phyloP scores from a whole-genome alignment of 1,140 invertebrate genomes.

The Grapholita molesta region DNA sequence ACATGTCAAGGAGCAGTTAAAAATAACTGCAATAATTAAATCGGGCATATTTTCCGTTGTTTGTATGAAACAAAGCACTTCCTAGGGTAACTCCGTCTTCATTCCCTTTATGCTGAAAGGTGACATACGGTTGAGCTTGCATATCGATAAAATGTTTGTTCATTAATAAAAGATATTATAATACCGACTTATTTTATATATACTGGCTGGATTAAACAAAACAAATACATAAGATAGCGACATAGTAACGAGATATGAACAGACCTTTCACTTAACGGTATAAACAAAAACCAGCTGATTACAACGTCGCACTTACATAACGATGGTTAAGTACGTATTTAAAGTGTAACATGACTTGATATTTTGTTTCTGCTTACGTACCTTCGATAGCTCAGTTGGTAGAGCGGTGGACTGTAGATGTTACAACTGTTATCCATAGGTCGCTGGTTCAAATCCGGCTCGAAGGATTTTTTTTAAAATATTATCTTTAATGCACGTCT shows the following conservation, averaged over 20 bases:
- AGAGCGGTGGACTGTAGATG: conserved; percentile 35
- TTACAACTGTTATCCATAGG: conserved; percentile 30
- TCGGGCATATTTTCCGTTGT: conserved; percentile 55
- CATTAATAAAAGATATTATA: no score
- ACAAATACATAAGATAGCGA: not conserved
- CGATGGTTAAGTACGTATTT: not conserved
- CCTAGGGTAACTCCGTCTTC: conserved; percentile 25
- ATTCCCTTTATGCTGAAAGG: conserved; percentile 37
- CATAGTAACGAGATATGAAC: not conserved
- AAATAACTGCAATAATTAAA: conserved; percentile 63
- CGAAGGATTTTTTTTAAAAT: conserved; percentile 25
- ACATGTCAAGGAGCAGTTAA: conserved; percentile 58
- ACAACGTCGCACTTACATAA: not conserved
- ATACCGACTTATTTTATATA: no score
- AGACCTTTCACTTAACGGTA: not conserved
- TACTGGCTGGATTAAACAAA: no score
- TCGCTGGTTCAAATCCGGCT: conserved; percentile 32
- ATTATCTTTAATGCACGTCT: no score
- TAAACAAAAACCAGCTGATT: not conserved
- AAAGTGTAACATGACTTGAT: not conserved
- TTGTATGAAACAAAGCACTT: conserved; percentile 54
- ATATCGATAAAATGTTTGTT: no score
- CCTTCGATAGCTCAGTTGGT: conserved; percentile 37
- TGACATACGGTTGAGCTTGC: not conserved
- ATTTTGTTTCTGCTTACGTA: conserved; percentile 9